phyloP scores from a whole-genome alignment of 2,888 invertebrate species.

The Adelognathus sp. region DNA sequence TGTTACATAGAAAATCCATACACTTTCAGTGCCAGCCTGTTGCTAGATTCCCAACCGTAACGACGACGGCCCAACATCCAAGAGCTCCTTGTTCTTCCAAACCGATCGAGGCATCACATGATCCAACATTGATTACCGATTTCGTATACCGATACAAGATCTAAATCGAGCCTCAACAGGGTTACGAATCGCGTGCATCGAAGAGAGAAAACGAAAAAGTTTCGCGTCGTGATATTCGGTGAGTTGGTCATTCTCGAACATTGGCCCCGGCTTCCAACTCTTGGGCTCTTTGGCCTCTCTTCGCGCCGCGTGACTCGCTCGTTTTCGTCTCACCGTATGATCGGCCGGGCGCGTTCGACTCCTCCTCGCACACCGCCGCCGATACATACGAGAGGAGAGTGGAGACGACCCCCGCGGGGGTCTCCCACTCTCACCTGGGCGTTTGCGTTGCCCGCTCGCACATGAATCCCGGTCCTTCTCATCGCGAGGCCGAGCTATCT shows the following conservation, averaged over 20 bases:
- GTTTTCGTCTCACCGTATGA: constrained; percentile 46
- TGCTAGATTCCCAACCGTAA: too few species aligned
- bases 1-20: too few species aligned
- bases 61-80: too few species aligned
- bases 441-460: constrained; percentile 47
- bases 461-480: constrained; percentile 50
- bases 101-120: too few species aligned
- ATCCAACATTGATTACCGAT: too few species aligned
- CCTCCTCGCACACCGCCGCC: too few species aligned
- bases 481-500: constrained; percentile 52
- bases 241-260: constrained; percentile 68
- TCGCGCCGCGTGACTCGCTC: background rate
- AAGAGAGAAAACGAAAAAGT: background rate
- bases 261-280: constrained; percentile 63
- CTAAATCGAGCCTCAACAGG: background rate
- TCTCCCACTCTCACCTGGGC: constrained; percentile 57
- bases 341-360: background rate
- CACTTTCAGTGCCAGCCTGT: too few species aligned
- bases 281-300: constrained; percentile 6
- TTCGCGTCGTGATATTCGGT: constrained; percentile 40
- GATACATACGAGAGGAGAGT: constrained; percentile 55
- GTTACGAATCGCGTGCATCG: constrained; percentile 8
- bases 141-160: too few species aligned
- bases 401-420: constrained; percentile 59
- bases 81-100: too few species aligned